Evolutionary conservation across 2,113 vertebrate genomes (phyloP).

Genomic region (Cynopterus brachyotis): DNA sequence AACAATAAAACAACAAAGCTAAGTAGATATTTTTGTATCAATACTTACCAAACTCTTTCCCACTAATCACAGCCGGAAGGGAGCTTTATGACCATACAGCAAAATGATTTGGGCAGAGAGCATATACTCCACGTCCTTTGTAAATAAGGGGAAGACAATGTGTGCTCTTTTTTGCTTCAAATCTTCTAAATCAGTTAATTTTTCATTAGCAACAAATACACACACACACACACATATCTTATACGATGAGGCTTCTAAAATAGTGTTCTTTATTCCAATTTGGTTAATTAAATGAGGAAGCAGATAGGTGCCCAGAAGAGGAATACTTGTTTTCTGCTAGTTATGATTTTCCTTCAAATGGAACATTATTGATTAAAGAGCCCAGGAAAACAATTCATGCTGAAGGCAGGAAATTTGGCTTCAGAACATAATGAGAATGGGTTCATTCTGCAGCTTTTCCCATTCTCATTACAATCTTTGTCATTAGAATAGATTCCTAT

Average conservation of each 20-base stretch:
- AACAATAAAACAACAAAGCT: neutral
- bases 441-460: neutral
- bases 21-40: neutral
- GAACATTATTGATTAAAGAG: constrained; percentile 2
- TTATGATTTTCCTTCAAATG: neutral
- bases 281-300: neutral
- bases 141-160: neutral
- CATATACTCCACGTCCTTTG: neutral
- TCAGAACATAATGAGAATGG: neutral
- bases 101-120: neutral
- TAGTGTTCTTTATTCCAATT: neutral
- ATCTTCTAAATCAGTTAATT: neutral
- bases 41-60: neutral
- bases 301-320: neutral
- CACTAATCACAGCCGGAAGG: neutral
- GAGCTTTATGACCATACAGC: neutral
- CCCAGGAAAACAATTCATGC: neutral
- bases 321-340: constrained; percentile 5
- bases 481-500: neutral
- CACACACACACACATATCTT: neutral
- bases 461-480: neutral
- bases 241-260: neutral
- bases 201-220: neutral
- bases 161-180: neutral
- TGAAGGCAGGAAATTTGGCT: neutral